phyloP scores from a whole-genome alignment of 2,888 invertebrate genomes.

The Cryptophagus acutangulus region DNA sequence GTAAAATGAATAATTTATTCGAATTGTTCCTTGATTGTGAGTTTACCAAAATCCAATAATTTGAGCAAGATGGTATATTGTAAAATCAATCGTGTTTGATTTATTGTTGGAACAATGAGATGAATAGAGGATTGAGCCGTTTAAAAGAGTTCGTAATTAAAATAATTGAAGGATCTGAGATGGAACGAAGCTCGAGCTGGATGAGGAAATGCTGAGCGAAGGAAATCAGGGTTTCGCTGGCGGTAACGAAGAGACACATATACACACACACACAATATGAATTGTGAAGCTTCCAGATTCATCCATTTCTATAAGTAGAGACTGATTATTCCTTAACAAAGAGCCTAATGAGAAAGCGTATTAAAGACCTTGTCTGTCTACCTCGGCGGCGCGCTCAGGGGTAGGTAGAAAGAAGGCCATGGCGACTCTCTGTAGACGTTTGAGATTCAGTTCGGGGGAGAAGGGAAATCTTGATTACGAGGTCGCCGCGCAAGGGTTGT shows the following conservation, averaged over 20 bases:
- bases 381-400: slow-evolving; percentile 17
- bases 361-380: slow-evolving; percentile 27
- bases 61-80: no score
- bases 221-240: slow-evolving; percentile 2
- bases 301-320: no score
- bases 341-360: slow-evolving; percentile 28
- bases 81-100: no score
- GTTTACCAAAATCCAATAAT: no score
- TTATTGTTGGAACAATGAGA: no score
- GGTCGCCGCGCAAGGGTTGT: slow-evolving; percentile 20
- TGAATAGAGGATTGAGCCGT: no score
- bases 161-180: neutral
- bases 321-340: slow-evolving; percentile 30
- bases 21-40: no score
- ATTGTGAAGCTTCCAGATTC: no score
- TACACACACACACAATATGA: no score
- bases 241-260: slow-evolving; percentile 2
- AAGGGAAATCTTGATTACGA: slow-evolving; percentile 8
- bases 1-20: no score
- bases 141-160: neutral
- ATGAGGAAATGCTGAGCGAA: slow-evolving; percentile 1
- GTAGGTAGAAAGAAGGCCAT: neutral
- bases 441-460: slow-evolving; percentile 1
- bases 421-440: neutral
- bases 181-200: neutral